Base-by-base conservation (phyloP, 2,888 invertebrate genomes). In the Stenurella melanura region DNA sequence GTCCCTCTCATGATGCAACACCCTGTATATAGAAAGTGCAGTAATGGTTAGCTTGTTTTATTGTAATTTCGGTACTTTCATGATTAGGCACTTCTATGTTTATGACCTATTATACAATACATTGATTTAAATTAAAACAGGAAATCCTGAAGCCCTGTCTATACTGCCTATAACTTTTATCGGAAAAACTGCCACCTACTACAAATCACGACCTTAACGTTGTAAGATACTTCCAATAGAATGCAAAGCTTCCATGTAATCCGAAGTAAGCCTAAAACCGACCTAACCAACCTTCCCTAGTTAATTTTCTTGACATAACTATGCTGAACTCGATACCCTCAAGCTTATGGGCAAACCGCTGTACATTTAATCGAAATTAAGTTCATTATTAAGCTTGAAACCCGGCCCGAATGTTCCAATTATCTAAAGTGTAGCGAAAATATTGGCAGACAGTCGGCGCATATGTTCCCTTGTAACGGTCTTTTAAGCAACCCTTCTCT, bases 281-380 rank as follows among this genome's bases (percentile, higher is more conserved):
- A 70, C 30, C 57, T 69, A 70, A 76, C 76, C 74, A 68, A 60
- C 73, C 63, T 72, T 60, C 70, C 76, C 71, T 73, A 74, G 79
- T 82, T 83, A 81, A 84, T 83, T 82, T 83, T 81, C 82, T 82
- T 83, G 74, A 78, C 79, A 78, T 80, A 82, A 80, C 81, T 81
- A 80, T 81, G 80, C 80, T 78, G 81, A 85, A 85, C 82, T 77
- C 80, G 77, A 84, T 83, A 80, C 80, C 78, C 78, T 60, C 76
- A 79, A 82, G 81, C 81, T 83, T 83, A 82, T 81, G 80, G 82
- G 75, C 79, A 79, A 85, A 81, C 81, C 83, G 81, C 83, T 82
- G 81, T 78, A 82, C 83, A 82, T 84, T 83, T 83, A 85, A 85
- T 85, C 83, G 83, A 83, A 85, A 85, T 84, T 83, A 82, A 83